phyloP scores from a whole-genome alignment of 2,888 invertebrate genomes.

The Cataglyphis rosenhaueri region DNA sequence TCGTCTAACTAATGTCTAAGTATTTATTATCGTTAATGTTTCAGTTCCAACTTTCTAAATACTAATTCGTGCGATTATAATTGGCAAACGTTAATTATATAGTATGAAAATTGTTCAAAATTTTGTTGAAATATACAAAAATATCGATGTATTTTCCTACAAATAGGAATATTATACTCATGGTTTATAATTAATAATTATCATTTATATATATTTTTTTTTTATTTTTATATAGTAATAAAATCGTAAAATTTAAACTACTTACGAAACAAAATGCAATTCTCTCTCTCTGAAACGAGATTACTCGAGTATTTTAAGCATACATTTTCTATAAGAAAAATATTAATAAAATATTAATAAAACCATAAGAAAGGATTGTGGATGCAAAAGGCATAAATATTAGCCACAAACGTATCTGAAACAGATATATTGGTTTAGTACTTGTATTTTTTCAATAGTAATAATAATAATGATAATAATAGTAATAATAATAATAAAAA shows the following conservation, averaged over 20 bases:
- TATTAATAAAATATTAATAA: constrained; percentile 18
- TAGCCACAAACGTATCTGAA: constrained; percentile 63
- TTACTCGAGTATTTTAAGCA: not conserved
- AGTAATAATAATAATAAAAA: constrained; percentile 78
- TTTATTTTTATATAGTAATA: constrained; percentile 6
- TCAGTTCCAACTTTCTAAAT: not conserved
- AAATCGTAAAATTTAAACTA: not conserved
- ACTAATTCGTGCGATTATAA: not conserved
- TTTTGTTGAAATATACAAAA: not conserved
- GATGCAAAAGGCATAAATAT: constrained; percentile 36
- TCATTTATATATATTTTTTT: not conserved
- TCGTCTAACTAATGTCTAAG: not conserved
- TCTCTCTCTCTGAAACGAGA: not conserved
- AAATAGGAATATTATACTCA: constrained; percentile 11
- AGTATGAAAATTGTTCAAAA: too few species aligned
- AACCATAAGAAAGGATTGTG: constrained; percentile 12
- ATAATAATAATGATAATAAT: constrained; percentile 77
- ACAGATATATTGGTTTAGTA: constrained; percentile 80
- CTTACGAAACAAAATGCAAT: not conserved
- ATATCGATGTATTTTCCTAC: not conserved
- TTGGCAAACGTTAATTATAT: too few species aligned
- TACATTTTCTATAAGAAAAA: constrained; percentile 13
- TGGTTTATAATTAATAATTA: constrained; percentile 1
- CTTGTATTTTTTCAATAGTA: constrained; percentile 79
- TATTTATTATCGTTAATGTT: not conserved